Percentiles rank a stretch among this genome's conserved stretches.
Evolutionary conservation across 2,113 vertebrate species (phyloP).

Genomic region (Myrmecobius fasciatus): DNA sequence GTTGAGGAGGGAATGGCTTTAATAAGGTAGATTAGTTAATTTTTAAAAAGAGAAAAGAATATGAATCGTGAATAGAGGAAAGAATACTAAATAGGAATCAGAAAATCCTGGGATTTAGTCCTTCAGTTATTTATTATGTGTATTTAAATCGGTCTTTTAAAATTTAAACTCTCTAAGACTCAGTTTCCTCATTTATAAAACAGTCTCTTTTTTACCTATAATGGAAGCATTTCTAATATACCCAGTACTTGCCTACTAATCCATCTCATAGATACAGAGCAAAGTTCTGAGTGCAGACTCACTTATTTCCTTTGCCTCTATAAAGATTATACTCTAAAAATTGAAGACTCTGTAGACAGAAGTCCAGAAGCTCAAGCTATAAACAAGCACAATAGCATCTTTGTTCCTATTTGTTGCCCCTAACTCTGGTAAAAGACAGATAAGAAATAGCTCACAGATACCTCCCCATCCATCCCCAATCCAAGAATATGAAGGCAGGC

Average conservation of each 20-base stretch:
- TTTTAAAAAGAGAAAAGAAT: not conserved
- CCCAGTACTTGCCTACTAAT: not conserved
- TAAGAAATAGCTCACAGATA: not conserved
- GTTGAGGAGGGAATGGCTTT: not conserved
- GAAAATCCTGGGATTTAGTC: not conserved
- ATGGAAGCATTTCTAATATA: not conserved
- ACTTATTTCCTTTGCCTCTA: not conserved
- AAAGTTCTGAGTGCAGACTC: not conserved
- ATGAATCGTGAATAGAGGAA: not conserved
- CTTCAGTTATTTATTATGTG: not conserved
- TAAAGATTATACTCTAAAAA: not conserved
- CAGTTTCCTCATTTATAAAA: not conserved
- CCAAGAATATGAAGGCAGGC: not conserved
- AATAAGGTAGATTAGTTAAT: not conserved
- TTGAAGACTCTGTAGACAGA: not conserved
- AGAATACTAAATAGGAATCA: not conserved
- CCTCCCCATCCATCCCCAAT: not conserved
- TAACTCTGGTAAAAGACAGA: not conserved
- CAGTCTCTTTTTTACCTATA: not conserved
- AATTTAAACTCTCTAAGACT: not conserved
- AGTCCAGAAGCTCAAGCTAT: not conserved
- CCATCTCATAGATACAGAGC: not conserved
- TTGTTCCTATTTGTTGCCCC: not conserved
- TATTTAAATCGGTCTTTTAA: not conserved
- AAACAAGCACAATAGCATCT: not conserved